phyloP scores from a whole-genome alignment of 2,888 invertebrate species.

The Malthinus seriepunctatus region DNA sequence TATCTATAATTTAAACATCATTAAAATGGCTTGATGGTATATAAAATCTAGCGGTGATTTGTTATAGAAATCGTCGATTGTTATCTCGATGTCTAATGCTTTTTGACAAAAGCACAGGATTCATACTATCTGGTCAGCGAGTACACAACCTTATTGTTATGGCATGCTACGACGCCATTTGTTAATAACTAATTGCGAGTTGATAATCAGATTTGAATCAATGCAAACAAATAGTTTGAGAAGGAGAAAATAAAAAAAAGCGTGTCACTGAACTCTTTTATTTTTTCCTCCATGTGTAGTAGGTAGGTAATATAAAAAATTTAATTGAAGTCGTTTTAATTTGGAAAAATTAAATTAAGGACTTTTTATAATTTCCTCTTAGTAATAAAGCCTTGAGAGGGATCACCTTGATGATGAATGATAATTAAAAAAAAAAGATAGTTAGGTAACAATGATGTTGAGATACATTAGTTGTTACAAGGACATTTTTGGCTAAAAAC shows the following conservation, averaged over 20 bases:
- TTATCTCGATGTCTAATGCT: slow-evolving; percentile 29
- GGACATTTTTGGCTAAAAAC: background rate
- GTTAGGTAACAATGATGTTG: no score
- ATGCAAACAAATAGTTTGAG: slow-evolving; percentile 18
- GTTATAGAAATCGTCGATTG: slow-evolving; percentile 24
- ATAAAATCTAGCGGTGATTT: background rate
- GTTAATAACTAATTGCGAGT: slow-evolving; percentile 22
- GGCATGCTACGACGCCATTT: slow-evolving; percentile 25
- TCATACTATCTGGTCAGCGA: slow-evolving; percentile 29
- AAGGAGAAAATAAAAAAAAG: slow-evolving; percentile 11
- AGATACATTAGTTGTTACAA: background rate
- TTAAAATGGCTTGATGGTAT: no score
- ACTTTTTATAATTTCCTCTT: no score
- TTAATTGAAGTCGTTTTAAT: no score
- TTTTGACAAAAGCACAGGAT: slow-evolving; percentile 25
- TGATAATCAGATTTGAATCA: slow-evolving; percentile 13
- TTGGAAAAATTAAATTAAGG: no score
- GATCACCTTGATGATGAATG: no score
- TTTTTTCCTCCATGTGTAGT: background rate
- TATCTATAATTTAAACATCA: no score
- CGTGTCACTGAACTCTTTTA: slow-evolving; percentile 25
- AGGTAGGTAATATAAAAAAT: background rate
- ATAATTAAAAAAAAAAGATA: no score
- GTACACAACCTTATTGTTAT: slow-evolving; percentile 29
- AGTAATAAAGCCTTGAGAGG: no score